phyloP scores from a whole-genome alignment of 2,113 vertebrate species.

The Larimichthys polyactis region DNA sequence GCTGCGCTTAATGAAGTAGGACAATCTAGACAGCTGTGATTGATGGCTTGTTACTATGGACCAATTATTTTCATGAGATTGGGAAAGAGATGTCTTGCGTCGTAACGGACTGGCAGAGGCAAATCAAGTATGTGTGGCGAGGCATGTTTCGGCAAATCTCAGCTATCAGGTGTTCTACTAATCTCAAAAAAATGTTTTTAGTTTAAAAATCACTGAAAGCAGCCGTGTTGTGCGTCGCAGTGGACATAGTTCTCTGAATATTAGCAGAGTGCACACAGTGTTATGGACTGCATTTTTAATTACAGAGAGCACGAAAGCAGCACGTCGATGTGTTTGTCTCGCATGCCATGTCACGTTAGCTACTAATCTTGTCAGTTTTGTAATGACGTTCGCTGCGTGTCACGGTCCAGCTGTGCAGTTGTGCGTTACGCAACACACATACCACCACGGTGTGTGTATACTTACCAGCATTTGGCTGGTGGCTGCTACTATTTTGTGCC shows the following conservation, averaged over 20 bases:
- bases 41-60: slow-evolving; percentile 10
- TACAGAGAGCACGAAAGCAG: slow-evolving; percentile 15
- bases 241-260: neutral
- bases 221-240: too few species aligned
- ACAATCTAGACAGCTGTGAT: slow-evolving; percentile 32
- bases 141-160: slow-evolving; percentile 25
- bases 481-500: too few species aligned
- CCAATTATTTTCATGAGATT: slow-evolving; percentile 10
- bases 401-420: slow-evolving; percentile 28
- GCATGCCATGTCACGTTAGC: slow-evolving; percentile 33
- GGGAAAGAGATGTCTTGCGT: slow-evolving; percentile 16
- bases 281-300: slow-evolving; percentile 12
- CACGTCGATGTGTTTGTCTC: slow-evolving; percentile 36
- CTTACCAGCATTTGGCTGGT: too few species aligned
- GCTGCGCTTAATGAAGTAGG: slow-evolving; percentile 44
- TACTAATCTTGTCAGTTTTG: slow-evolving; percentile 38
- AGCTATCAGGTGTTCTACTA: neutral
- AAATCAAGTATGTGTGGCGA: neutral
- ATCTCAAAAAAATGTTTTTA: neutral
- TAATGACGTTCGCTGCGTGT: slow-evolving; percentile 1
- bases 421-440: neutral
- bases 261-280: slow-evolving; percentile 14
- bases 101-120: neutral
- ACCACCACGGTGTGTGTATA: neutral
- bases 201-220: too few species aligned